A percentile compares a stretch with the other conserved stretches of the same genome.
Evolutionary conservation across 2,888 invertebrate species (phyloP).

Genomic region (Digitonthophagus gazella): DNA sequence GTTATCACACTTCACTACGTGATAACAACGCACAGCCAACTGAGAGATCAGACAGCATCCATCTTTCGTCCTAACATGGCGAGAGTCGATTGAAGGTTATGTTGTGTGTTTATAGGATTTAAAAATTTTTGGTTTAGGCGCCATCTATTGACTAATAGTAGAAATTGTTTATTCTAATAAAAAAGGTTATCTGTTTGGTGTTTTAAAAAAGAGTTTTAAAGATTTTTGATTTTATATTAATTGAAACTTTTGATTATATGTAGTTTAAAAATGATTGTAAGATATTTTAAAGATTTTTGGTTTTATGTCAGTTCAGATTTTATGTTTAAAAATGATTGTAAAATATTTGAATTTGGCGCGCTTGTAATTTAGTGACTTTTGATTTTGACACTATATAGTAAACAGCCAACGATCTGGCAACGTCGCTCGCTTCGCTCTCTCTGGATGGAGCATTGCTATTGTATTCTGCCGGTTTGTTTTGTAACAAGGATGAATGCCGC

Average conservation of each 20-base stretch:
- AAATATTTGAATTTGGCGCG: too few relatives aligned
- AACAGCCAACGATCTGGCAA: too few relatives aligned
- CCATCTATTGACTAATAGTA: background rate
- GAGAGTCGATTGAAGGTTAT: slow-evolving; percentile 9
- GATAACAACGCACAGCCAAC: background rate
- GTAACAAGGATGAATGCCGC: too few relatives aligned
- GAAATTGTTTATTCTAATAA: background rate
- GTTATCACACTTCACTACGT: background rate
- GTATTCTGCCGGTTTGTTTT: too few relatives aligned
- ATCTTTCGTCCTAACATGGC: slow-evolving; percentile 12
- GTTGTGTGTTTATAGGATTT: slow-evolving; percentile 9
- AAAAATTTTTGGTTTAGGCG: background rate
- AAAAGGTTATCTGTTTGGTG: background rate
- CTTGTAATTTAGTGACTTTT: too few relatives aligned
- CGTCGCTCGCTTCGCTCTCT: too few relatives aligned
- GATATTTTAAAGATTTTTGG: background rate
- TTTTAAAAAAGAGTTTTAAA: background rate
- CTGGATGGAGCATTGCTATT: too few relatives aligned
- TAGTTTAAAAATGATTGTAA: too few relatives aligned
- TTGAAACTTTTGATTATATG: background rate
- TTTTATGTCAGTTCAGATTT: background rate
- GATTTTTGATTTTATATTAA: background rate
- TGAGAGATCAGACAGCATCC: slow-evolving; percentile 6
- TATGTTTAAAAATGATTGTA: too few relatives aligned
- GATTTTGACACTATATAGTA: too few relatives aligned